Conservation (phyloP, 2,797 vertebrate species). For the Sebastes kiyomatsui region DNA sequence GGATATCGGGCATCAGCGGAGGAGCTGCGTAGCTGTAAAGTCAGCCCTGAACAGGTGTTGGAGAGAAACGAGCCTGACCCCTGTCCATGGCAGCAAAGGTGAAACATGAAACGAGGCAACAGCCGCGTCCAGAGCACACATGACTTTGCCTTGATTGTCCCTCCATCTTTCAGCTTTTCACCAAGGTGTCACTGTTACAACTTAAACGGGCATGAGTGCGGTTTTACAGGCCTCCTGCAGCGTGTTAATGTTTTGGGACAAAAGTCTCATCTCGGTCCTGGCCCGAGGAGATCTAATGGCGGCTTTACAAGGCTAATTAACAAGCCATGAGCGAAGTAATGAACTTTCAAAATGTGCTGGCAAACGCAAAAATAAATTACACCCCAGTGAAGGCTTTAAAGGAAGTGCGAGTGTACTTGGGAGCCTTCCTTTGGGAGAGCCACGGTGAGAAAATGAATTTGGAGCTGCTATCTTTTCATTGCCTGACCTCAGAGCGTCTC, state of each 20-base stretch:
- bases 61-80: slow-evolving; percentile 51
- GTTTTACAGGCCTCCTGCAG: slow-evolving; percentile 72
- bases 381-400: slow-evolving; percentile 80
- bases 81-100: slow-evolving; percentile 41
- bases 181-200: slow-evolving; percentile 59
- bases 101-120: slow-evolving; percentile 43
- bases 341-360: slow-evolving; percentile 84
- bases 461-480: slow-evolving; percentile 83
- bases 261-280: slow-evolving; percentile 78
- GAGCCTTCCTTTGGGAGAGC: slow-evolving; percentile 77
- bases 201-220: slow-evolving; percentile 59
- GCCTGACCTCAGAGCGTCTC: slow-evolving; percentile 78
- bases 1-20: slow-evolving; percentile 29
- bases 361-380: slow-evolving; percentile 81
- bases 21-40: slow-evolving; percentile 32
- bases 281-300: slow-evolving; percentile 79
- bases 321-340: slow-evolving; percentile 83
- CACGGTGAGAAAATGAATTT: slow-evolving; percentile 82
- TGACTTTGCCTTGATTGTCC: slow-evolving; percentile 32
- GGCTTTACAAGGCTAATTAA: slow-evolving; percentile 87
- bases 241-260: slow-evolving; percentile 80
- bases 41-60: slow-evolving; percentile 60
- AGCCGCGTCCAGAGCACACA: slow-evolving; percentile 6
- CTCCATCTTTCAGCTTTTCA: slow-evolving; percentile 58
- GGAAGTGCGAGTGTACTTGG: slow-evolving; percentile 76